A percentile compares a stretch with the other conserved stretches of the same genome.
phyloP scores from a whole-genome alignment of 2,888 invertebrate genomes.

The Pristionchus mayeri region DNA sequence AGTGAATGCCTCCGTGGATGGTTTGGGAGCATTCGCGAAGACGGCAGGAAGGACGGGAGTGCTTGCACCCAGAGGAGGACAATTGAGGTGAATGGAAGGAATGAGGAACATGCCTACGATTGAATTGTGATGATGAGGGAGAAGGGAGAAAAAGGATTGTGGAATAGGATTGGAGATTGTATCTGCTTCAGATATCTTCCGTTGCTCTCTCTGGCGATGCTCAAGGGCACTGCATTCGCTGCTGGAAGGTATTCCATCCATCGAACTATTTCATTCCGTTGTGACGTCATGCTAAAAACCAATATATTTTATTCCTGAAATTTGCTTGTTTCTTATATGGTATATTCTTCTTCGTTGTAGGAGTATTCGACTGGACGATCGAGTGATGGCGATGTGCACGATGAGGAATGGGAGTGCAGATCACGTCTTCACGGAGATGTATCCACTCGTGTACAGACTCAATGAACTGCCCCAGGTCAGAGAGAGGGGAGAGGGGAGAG shows the following conservation, averaged over 20 bases:
- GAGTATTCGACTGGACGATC: slow-evolving; percentile 91
- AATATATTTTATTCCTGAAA: no score
- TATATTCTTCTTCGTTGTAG: slow-evolving; percentile 75
- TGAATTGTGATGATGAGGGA: slow-evolving; percentile 29
- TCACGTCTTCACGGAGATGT: slow-evolving; percentile 87
- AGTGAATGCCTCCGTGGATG: slow-evolving; percentile 93
- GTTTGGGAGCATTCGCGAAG: slow-evolving; percentile 80
- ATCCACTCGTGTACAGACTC: slow-evolving; percentile 92
- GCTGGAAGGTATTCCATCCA: slow-evolving; percentile 48
- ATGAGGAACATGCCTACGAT: background rate
- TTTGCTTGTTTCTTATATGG: no score
- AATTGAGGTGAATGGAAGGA: slow-evolving; percentile 5
- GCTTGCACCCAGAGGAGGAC: slow-evolving; percentile 45
- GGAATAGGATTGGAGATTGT: slow-evolving; percentile 77
- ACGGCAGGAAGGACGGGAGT: slow-evolving; percentile 58
- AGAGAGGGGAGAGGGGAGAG: background rate
- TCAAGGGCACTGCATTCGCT: slow-evolving; percentile 82
- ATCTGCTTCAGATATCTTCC: slow-evolving; percentile 82
- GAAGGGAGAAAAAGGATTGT: no score
- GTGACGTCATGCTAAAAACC: no score
- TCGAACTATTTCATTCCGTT: no score
- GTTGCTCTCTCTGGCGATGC: slow-evolving; percentile 88
- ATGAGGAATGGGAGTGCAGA: slow-evolving; percentile 90
- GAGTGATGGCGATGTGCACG: slow-evolving; percentile 92
- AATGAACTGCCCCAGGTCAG: slow-evolving; percentile 79